These are phyloP conservation scores for Mystacides longicornis DNA, from an alignment of 2,888 invertebrate species.

Conservation along the genomic window DNA sequence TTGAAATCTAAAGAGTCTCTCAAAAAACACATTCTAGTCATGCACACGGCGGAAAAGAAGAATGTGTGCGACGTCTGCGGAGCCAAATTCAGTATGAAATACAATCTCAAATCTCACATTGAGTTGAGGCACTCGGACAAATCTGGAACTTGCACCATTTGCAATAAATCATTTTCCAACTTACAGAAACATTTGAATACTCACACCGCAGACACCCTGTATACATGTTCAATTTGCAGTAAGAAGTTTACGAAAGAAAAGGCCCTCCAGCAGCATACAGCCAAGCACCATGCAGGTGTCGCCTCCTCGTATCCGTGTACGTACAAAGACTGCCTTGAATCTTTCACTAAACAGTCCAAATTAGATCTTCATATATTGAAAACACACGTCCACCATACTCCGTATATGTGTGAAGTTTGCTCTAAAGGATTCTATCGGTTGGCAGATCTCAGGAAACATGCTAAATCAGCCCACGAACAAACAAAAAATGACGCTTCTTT, in stretches of 20 bases:
- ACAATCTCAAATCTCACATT: slow-evolving; percentile 49
- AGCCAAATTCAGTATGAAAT: slow-evolving; percentile 47
- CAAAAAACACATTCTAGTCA: slow-evolving; percentile 18
- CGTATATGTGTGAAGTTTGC: slow-evolving; percentile 41
- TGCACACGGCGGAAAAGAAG: slow-evolving; percentile 39
- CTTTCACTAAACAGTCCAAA: slow-evolving; percentile 42
- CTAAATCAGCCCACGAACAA: slow-evolving; percentile 6
- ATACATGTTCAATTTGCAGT: slow-evolving; percentile 37
- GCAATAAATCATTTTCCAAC: slow-evolving; percentile 49
- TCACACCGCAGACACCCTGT: slow-evolving; percentile 50
- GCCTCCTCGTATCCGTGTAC: slow-evolving; percentile 41
- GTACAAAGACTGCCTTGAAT: slow-evolving; percentile 37
- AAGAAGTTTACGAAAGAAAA: slow-evolving; percentile 36
- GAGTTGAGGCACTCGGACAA: slow-evolving; percentile 49
- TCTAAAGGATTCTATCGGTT: slow-evolving; percentile 40
- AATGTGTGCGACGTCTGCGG: slow-evolving; percentile 42
- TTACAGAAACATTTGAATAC: slow-evolving; percentile 49
- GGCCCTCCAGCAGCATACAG: slow-evolving; percentile 39
- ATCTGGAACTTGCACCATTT: slow-evolving; percentile 48
- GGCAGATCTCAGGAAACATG: slow-evolving; percentile 41
- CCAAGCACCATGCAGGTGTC: slow-evolving; percentile 38
- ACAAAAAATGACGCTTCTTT: too few species aligned
- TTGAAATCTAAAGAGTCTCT: slow-evolving; percentile 17
- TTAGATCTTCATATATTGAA: slow-evolving; percentile 43
- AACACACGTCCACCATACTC: slow-evolving; percentile 41